Conservation (phyloP, 2,888 invertebrate species). For the Aporophyla lueneburgensis region DNA sequence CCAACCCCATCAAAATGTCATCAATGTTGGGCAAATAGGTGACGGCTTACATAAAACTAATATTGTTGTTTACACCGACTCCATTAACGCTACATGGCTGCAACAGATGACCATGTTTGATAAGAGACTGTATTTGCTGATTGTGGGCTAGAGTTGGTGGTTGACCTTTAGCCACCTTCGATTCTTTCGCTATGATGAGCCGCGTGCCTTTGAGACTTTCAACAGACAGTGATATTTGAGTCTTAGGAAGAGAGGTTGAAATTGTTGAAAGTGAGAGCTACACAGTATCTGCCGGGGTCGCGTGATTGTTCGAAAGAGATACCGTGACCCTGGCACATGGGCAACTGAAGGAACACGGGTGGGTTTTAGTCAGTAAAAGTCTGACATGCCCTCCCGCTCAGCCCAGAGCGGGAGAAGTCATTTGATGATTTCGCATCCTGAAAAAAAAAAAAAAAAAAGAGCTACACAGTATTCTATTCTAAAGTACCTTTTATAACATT, state of each 20-base stretch:
- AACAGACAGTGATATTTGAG: not conserved
- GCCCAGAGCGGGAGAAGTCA: no score
- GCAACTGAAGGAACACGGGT: no score
- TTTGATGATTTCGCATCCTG: no score
- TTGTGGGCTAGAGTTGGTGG: conserved; percentile 4
- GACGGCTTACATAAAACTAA: conserved; percentile 70
- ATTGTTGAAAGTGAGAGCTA: not conserved
- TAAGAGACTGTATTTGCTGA: conserved; percentile 24
- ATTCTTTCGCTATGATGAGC: not conserved
- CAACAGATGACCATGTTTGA: conserved; percentile 58
- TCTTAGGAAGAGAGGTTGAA: not conserved
- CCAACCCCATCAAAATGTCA: conserved; percentile 88
- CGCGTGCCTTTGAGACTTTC: not conserved
- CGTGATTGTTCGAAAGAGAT: no score
- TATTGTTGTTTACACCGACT: conserved; percentile 49
- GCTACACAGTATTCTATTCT: no score
- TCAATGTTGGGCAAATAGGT: conserved; percentile 85
- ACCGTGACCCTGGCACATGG: no score
- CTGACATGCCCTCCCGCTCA: no score
- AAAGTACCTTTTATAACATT: no score
- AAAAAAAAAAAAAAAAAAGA: no score
- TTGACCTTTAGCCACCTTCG: conserved; percentile 29
- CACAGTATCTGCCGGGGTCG: no score
- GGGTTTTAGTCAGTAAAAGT: no score
- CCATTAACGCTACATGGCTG: conserved; percentile 54